Base-by-base conservation (phyloP, 2,113 vertebrate genomes). In the Strix uralensis region DNA sequence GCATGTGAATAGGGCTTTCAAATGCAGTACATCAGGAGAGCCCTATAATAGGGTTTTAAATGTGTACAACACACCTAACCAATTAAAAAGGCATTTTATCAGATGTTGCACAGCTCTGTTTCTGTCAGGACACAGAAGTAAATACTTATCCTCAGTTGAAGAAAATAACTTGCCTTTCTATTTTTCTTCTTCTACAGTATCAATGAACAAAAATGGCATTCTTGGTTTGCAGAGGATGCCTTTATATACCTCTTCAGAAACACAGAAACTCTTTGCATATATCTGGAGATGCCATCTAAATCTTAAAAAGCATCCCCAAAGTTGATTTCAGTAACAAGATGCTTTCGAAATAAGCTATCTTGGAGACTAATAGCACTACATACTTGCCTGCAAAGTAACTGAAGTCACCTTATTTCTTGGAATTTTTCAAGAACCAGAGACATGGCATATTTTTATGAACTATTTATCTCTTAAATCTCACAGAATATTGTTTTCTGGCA, bases 11-110 rank as follows among this genome's bases (percentile, higher is more conserved):
- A 71, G 54, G 40, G 26, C 40, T 93, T 95, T 69, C 65, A 74
- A 69, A 92, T 4, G 18, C 72, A 88, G 73, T 49, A 66, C 34
- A 44, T 44, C 47, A 55, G 67, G 74, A 92, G 70, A 78, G 44
- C 25, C 22, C 32, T 79, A 54, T 55, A 85, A 75, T 4, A 70
- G 51, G 51, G 36, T 27, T 95, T 91, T 89, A 78, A 94, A 88
- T 40, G 47, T 32, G 57, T 58, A 47, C 52, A 77, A 57, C 32
- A 57, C 55, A 80, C 70, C 74, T 15, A 70, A 25, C 82, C 96
- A 96, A 96, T 96, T 94, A 90, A 90, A 95, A 94, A 86, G 46
- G 8, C 2, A 25, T 81, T 90, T 77, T 86, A 78, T 66, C 86
- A 92, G 67, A 70, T 13, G 40, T 18, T 78, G 49, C n/a, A 29